Conservation (phyloP, 2,113 vertebrate species). For the Amphiprion percula region DNA sequence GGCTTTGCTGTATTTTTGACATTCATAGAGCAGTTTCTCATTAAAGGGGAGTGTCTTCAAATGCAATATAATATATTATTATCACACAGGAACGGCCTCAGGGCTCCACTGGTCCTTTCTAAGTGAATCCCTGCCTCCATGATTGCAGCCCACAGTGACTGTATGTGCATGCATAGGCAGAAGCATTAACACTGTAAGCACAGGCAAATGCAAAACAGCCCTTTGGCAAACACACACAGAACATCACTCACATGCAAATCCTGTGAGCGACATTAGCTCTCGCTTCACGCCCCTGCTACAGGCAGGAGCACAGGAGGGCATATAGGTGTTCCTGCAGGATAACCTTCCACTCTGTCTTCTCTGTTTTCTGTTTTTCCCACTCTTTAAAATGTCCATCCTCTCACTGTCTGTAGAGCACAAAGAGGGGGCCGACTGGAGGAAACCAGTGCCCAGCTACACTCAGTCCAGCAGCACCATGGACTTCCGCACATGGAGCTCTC, state of each 20-base stretch:
- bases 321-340: conserved; percentile 33
- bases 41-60: conserved; percentile 48
- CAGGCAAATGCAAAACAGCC: conserved; percentile 66
- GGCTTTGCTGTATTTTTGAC: conserved; percentile 67
- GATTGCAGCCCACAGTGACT: conserved; percentile 26
- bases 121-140: conserved; percentile 39
- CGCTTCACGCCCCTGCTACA: conserved; percentile 21
- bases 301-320: not conserved
- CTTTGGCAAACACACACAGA: conserved; percentile 31
- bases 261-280: conserved; percentile 24
- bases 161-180: conserved; percentile 18
- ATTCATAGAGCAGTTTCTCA: conserved; percentile 52
- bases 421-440: conserved; percentile 92
- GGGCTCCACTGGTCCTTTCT: conserved; percentile 45
- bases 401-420: conserved; percentile 85
- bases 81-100: conserved; percentile 24
- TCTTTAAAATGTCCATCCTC: not conserved
- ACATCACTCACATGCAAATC: conserved; percentile 67
- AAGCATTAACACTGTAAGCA: conserved; percentile 28
- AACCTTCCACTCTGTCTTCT: conserved; percentile 32
- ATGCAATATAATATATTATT: conserved; percentile 36
- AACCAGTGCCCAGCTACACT: conserved; percentile 94
- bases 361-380: not conserved
- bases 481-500: conserved; percentile 90
- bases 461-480: conserved; percentile 93